These are phyloP conservation scores for Nesoenas mayeri DNA, from an alignment of 2,113 vertebrate genomes.

Conservation along the genomic window DNA sequence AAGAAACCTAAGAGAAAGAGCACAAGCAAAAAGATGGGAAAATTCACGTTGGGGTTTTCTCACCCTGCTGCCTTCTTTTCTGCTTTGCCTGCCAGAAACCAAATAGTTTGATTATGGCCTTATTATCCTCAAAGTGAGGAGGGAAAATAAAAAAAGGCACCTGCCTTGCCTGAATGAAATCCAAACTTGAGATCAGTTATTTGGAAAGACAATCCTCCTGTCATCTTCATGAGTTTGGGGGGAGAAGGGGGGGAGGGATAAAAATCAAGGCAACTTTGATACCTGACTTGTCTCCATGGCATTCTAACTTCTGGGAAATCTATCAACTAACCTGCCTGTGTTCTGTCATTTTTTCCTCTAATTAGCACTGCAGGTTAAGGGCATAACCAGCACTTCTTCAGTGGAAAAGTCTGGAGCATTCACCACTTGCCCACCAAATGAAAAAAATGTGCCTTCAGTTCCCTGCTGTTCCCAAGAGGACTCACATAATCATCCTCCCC, in stretches of 20 bases:
- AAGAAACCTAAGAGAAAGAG: neutral
- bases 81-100: neutral
- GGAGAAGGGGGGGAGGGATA: neutral
- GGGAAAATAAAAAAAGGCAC: neutral
- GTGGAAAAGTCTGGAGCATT: neutral
- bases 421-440: neutral
- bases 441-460: neutral
- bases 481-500: neutral
- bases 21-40: neutral
- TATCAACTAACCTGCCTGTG: neutral
- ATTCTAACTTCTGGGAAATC: neutral
- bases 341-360: neutral
- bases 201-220: neutral
- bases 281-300: neutral
- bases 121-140: neutral
- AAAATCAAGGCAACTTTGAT: conserved; percentile 51
- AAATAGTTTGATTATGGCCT: neutral
- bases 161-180: neutral
- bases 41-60: neutral
- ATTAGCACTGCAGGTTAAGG: neutral
- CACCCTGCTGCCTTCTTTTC: neutral
- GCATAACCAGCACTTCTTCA: neutral
- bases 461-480: neutral
- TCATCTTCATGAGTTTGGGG: neutral
- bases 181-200: neutral